phyloP scores from a whole-genome alignment of 2,113 vertebrate species.

The Hippocampus barbouri region DNA sequence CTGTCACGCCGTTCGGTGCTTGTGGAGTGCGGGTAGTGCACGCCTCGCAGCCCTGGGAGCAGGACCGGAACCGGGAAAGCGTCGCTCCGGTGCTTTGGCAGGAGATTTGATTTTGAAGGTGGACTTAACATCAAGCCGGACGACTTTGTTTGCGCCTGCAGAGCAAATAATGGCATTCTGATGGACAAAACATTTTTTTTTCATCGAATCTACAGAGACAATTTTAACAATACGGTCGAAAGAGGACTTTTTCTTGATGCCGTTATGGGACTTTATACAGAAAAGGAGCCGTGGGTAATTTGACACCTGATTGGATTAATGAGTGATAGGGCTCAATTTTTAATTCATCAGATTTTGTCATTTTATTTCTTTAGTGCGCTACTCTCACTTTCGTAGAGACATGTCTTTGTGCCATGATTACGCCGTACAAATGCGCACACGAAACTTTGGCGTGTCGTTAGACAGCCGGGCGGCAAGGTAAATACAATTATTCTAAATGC shows the following conservation, averaged over 20 bases:
- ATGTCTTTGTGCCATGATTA: slow-evolving; percentile 40
- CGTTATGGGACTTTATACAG: slow-evolving; percentile 56
- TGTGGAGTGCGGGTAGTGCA: slow-evolving; percentile 66
- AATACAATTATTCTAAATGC: slow-evolving; percentile 17
- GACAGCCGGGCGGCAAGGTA: slow-evolving; percentile 22
- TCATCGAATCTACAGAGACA: slow-evolving; percentile 18
- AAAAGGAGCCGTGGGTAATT: slow-evolving; percentile 57
- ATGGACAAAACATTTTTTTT: slow-evolving; percentile 38
- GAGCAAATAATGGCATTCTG: slow-evolving; percentile 26
- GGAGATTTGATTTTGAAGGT: slow-evolving; percentile 24
- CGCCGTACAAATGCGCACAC: slow-evolving; percentile 46
- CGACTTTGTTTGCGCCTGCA: slow-evolving; percentile 29
- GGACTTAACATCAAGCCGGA: slow-evolving; percentile 57
- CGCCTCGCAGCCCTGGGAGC: slow-evolving; percentile 29
- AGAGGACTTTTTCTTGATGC: slow-evolving; percentile 54
- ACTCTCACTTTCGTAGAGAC: slow-evolving; percentile 16
- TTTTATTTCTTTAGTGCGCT: slow-evolving; percentile 17
- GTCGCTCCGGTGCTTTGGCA: slow-evolving; percentile 34
- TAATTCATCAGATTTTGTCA: slow-evolving; percentile 13
- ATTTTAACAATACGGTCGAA: slow-evolving; percentile 21
- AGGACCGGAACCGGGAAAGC: slow-evolving; percentile 30
- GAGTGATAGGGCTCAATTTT: slow-evolving; percentile 34
- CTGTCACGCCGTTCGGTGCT: slow-evolving; percentile 62
- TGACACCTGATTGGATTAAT: slow-evolving; percentile 63
- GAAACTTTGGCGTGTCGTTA: slow-evolving; percentile 59